Conservation (phyloP, 2,888 invertebrate species). For the Nasonia oneida region DNA sequence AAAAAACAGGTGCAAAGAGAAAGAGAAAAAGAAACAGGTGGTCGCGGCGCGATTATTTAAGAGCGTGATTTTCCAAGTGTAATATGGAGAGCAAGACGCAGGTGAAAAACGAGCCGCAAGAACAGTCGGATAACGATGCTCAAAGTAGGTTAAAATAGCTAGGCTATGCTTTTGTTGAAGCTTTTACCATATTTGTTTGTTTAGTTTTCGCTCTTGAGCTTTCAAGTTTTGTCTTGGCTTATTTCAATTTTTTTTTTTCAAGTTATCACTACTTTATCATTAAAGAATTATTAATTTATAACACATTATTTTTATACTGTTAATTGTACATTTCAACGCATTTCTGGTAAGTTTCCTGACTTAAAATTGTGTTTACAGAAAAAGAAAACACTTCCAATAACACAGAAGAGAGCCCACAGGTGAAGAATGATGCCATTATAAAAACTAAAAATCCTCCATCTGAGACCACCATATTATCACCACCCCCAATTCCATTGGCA, state of each 20-base stretch:
- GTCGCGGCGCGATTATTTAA: constrained; percentile 16
- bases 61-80: constrained; percentile 1
- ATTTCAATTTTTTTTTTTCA: neutral
- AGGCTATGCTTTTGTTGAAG: neutral
- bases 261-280: neutral
- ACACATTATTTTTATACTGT: neutral
- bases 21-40: constrained; percentile 57
- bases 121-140: constrained; percentile 57
- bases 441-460: constrained; percentile 53
- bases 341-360: neutral
- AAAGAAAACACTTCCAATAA: constrained; percentile 53
- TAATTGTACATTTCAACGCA: neutral
- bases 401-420: constrained; percentile 50
- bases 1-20: constrained; percentile 38
- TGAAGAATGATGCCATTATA: constrained; percentile 53
- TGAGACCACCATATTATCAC: constrained; percentile 49
- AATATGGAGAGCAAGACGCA: constrained; percentile 59
- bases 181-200: neutral
- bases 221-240: constrained; percentile 9
- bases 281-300: neutral
- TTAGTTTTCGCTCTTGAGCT: neutral
- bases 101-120: constrained; percentile 59
- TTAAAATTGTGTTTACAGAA: constrained; percentile 41
- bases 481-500: constrained; percentile 48
- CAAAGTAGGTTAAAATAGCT: constrained; percentile 60